phyloP scores from a whole-genome alignment of 2,113 vertebrate species.

The Sceloporus tristichus region DNA sequence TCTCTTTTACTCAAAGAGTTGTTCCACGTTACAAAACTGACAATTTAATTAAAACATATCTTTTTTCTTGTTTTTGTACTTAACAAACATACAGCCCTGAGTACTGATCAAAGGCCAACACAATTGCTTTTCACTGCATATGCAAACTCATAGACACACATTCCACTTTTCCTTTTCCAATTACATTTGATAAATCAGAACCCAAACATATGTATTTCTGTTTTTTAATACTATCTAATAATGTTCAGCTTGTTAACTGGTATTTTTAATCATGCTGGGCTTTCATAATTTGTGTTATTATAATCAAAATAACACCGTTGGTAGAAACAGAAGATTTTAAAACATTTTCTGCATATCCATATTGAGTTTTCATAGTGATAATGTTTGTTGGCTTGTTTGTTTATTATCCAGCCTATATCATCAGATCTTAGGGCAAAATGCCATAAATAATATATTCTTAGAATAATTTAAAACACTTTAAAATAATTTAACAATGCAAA shows the following conservation, averaged over 20 bases:
- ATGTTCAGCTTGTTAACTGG: neutral
- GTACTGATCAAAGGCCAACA: conserved; percentile 19
- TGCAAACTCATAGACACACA: neutral
- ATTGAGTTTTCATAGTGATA: neutral
- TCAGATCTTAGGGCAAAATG: too few relatives aligned
- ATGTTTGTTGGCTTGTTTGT: too few relatives aligned
- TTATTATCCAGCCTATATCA: too few relatives aligned
- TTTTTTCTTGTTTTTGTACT: conserved; percentile 27
- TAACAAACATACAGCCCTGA: conserved; percentile 28
- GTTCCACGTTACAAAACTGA: conserved; percentile 11
- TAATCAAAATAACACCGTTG: neutral
- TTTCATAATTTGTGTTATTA: conserved; percentile 3
- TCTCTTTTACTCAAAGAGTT: conserved; percentile 12
- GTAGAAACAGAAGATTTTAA: neutral
- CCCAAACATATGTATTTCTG: neutral
- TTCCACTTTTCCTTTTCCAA: neutral
- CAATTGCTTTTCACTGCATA: conserved; percentile 14
- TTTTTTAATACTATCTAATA: neutral
- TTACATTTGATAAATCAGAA: conserved; percentile 4
- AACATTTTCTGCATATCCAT: neutral
- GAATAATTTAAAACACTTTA: too few relatives aligned
- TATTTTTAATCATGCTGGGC: conserved; percentile 1
- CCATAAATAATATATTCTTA: too few relatives aligned
- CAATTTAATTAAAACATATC: conserved; percentile 36
- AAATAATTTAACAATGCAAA: too few relatives aligned